phyloP scores from a whole-genome alignment of 2,797 vertebrate genomes.

The Naso thynnoides region DNA sequence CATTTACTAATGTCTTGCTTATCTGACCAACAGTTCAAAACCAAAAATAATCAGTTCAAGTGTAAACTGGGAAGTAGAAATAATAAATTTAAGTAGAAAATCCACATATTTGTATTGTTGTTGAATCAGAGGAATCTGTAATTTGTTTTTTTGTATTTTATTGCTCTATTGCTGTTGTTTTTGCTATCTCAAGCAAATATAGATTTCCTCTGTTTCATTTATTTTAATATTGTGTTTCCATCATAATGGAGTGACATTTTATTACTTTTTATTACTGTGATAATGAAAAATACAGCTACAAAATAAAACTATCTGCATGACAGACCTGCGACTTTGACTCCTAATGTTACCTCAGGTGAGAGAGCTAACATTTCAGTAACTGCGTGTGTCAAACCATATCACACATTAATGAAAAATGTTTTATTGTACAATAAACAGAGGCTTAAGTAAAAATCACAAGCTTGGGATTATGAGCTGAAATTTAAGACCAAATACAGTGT shows the following conservation, averaged over 20 bases:
- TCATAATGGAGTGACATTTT: constrained; percentile 13
- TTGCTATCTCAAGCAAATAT: constrained; percentile 11
- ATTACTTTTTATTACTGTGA: constrained; percentile 13
- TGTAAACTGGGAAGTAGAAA: too few species aligned
- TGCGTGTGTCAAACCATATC: not conserved
- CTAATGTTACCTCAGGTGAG: not conserved
- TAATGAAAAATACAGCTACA: constrained; percentile 16
- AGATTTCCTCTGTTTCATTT: constrained; percentile 12
- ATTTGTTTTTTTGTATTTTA: not conserved
- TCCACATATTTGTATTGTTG: not conserved
- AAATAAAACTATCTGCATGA: constrained; percentile 13
- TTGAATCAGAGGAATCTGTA: not conserved
- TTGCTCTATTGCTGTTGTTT: not conserved
- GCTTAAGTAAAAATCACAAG: constrained; percentile 34
- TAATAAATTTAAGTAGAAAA: not conserved
- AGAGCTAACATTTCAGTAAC: not conserved
- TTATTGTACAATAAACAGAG: constrained; percentile 10
- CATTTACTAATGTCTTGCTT: not conserved
- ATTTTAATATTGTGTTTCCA: constrained; percentile 7
- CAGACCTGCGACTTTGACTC: not conserved
- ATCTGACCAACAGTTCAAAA: not conserved
- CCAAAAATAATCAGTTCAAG: not conserved
- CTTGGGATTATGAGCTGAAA: constrained; percentile 18
- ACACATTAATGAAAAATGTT: not conserved
- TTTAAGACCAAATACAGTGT: constrained; percentile 15